These are phyloP conservation scores for Anthoscopus minutus DNA, from an alignment of 2,113 vertebrate genomes.

Conservation along the genomic window DNA sequence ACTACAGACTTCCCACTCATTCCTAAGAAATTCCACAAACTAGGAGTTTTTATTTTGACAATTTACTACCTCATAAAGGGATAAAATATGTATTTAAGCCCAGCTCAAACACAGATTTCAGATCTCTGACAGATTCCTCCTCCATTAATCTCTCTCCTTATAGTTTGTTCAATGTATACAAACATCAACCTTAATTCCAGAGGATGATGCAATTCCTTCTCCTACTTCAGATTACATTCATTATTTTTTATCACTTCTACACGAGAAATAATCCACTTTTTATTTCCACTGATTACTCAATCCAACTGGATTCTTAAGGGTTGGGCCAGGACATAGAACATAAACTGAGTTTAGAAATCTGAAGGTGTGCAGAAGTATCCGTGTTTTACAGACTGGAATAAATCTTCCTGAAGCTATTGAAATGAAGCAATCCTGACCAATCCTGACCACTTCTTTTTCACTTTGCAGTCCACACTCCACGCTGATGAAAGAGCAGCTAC, in stretches of 20 bases:
- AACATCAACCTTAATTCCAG: neutral
- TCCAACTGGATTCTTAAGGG: neutral
- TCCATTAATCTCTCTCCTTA: neutral
- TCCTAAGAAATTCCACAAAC: neutral
- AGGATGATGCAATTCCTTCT: neutral
- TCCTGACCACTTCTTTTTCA: neutral
- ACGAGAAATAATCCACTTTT: neutral
- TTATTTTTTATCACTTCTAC: neutral
- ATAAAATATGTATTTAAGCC: neutral
- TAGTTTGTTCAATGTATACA: neutral
- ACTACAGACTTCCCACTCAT: neutral
- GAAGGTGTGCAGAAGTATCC: rapidly evolving
- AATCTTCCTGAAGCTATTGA: neutral
- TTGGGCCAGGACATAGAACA: neutral
- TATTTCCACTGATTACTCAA: neutral
- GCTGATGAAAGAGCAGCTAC: neutral
- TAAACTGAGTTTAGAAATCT: neutral
- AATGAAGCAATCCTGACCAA: neutral
- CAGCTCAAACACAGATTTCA: neutral
- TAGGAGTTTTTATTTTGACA: neutral
- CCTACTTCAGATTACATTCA: neutral
- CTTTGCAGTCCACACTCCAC: neutral
- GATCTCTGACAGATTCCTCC: neutral
- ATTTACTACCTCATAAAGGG: neutral
- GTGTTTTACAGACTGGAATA: neutral